A percentile compares a stretch with the other conserved stretches of the same genome.
Conservation (phyloP, 1,140 invertebrate species). For the Hydropsyche tenuis region DNA sequence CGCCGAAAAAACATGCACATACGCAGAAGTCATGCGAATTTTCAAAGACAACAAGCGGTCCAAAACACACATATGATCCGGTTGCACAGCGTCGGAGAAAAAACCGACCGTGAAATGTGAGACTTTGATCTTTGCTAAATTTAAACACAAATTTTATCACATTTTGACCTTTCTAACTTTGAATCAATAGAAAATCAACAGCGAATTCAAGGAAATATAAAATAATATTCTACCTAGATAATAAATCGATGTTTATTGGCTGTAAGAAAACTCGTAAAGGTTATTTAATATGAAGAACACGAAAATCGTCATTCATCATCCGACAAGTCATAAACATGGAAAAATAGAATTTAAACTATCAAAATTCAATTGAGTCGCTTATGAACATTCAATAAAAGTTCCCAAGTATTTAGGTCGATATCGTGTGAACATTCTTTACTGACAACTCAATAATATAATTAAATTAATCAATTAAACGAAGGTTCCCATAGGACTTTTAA, state of each 20-base stretch:
- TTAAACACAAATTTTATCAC: constrained; percentile 9
- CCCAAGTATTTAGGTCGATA: no score
- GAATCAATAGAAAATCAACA: neutral
- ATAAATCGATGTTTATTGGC: no score
- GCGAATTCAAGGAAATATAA: no score
- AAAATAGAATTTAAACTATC: no score
- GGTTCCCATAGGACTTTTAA: neutral
- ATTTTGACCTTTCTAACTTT: constrained; percentile 1
- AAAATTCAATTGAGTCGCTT: no score
- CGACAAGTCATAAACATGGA: no score
- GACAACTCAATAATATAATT: neutral
- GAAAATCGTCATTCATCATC: no score
- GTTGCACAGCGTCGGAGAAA: neutral
- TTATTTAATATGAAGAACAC: no score
- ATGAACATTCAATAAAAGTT: no score
- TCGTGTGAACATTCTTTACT: no score
- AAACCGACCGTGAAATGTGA: constrained; percentile 16
- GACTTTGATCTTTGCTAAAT: constrained; percentile 16
- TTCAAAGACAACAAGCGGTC: neutral
- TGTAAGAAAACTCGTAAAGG: no score
- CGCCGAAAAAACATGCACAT: neutral
- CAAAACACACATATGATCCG: constrained; percentile 7
- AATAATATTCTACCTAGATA: no score
- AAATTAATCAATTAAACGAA: constrained; percentile 1
- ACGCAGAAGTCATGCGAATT: constrained; percentile 17